These are phyloP conservation scores for Nineta flava DNA, from an alignment of 2,888 invertebrate species.

Conservation along the genomic window DNA sequence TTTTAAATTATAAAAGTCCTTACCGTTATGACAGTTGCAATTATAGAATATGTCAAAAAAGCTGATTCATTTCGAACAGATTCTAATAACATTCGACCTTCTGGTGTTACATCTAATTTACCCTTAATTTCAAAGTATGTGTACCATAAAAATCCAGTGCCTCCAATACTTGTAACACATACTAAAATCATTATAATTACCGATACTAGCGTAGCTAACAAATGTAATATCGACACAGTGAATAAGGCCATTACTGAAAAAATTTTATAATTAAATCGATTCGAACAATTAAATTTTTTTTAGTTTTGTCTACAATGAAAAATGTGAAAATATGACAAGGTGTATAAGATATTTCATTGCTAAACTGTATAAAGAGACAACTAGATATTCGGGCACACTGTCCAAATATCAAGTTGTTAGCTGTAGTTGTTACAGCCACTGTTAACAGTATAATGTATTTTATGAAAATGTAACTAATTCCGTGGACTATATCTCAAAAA, in stretches of 20 bases:
- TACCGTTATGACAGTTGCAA: conserved; percentile 78
- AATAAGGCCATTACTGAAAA: conserved; percentile 49
- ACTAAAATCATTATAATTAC: conserved; percentile 77
- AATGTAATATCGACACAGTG: conserved; percentile 69
- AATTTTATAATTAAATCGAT: conserved; percentile 32
- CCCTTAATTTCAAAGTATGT: conserved; percentile 64
- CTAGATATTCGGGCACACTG: too few species aligned
- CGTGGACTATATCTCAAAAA: too few species aligned
- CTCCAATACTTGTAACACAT: conserved; percentile 55
- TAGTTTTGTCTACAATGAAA: too few species aligned
- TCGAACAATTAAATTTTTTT: too few species aligned
- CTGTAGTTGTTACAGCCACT: too few species aligned
- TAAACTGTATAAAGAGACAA: too few species aligned
- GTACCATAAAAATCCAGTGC: conserved; percentile 75
- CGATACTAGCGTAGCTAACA: conserved; percentile 68
- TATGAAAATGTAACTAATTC: too few species aligned
- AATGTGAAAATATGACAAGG: too few species aligned
- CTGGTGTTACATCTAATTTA: conserved; percentile 38
- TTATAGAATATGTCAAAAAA: conserved; percentile 67
- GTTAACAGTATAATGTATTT: too few species aligned
- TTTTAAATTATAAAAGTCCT: conserved; percentile 22
- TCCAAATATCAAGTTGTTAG: too few species aligned
- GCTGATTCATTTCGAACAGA: conserved; percentile 73
- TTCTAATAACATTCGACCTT: conserved; percentile 45
- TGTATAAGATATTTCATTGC: too few species aligned